Base-by-base conservation (phyloP, 2,113 vertebrate species). In the Oryzias celebensis region DNA sequence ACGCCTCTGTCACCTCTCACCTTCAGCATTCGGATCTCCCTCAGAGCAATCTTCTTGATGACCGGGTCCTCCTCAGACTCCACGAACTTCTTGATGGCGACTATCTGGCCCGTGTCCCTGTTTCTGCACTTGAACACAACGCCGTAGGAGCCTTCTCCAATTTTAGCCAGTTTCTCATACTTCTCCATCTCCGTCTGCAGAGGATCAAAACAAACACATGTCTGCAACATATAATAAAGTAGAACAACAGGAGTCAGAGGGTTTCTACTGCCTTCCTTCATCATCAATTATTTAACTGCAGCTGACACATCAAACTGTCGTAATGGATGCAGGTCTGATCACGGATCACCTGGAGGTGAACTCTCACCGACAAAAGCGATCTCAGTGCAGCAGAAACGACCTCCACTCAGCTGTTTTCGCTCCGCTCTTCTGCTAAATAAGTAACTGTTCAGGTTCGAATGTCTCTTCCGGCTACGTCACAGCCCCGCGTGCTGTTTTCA, bases 51-150 rank as follows among this genome's bases (percentile, higher is more conserved):
- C 89, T 95, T 95, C 88, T 92, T 95, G 66, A 94, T 91, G 42
- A 95, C 87, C 0, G 94, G 94, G 56, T 95, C 94, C 0, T 95
- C 94, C 78, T 95, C 94, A 1, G 94, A 95, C 63, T 94, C 93
- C 73, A 94, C 91, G 79, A 94, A 95, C 67, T 93, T 94, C 86
- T 95, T 95, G 80, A 95, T 93, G 76, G 94, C 94, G 1, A 94
- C 94, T 13, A 94, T 84, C 83, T 95, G 93, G 6, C 94, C 94
- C 0, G 91, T 92, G 17, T 93, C 92, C 65, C 90, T 91, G 77
- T 94, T 91, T 86, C 92, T 91, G 88, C 94, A 94, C 36, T 95
- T 95, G 80, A 95, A 95, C 48, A 95, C 93, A 64, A 94, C 92
- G 0, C 94, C 94, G 0, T 95, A 95, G 41, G 93, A 94, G 0